Conservation (phyloP, 1,140 invertebrate genomes). For the Atta texana region DNA sequence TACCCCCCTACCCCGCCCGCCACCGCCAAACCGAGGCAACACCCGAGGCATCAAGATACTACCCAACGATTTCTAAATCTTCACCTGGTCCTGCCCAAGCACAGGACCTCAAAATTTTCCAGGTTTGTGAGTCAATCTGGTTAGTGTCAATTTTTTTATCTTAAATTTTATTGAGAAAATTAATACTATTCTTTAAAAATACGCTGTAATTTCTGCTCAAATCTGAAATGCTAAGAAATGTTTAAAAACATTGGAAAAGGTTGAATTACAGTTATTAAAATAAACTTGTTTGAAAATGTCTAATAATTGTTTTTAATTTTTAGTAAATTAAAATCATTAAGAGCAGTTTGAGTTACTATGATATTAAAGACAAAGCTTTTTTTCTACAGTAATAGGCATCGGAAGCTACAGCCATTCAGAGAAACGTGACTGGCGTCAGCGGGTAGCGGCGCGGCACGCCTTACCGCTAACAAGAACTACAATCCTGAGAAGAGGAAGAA, state of each 20-base stretch:
- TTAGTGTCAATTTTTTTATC: conserved; percentile 5
- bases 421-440: conserved; percentile 93
- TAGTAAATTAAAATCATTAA: not conserved
- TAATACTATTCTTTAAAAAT: not conserved
- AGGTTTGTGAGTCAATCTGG: conserved; percentile 80
- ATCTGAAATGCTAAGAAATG: not conserved
- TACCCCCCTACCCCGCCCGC: conserved; percentile 83
- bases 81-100: conserved; percentile 84
- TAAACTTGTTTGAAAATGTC: not conserved
- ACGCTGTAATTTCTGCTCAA: not conserved
- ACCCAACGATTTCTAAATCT: conserved; percentile 83
- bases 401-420: conserved; percentile 97
- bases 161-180: not conserved
- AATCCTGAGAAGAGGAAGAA: conserved; percentile 66
- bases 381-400: conserved; percentile 93
- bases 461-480: conserved; percentile 83
- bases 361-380: not conserved
- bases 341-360: not conserved
- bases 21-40: conserved; percentile 81
- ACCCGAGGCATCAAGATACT: conserved; percentile 84
- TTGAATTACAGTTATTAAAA: not conserved
- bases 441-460: conserved; percentile 85
- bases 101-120: conserved; percentile 97
- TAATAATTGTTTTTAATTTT: not conserved
- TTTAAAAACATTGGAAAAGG: not conserved